Conservation (phyloP, 1,140 invertebrate genomes). For the Pomacea maculata region DNA sequence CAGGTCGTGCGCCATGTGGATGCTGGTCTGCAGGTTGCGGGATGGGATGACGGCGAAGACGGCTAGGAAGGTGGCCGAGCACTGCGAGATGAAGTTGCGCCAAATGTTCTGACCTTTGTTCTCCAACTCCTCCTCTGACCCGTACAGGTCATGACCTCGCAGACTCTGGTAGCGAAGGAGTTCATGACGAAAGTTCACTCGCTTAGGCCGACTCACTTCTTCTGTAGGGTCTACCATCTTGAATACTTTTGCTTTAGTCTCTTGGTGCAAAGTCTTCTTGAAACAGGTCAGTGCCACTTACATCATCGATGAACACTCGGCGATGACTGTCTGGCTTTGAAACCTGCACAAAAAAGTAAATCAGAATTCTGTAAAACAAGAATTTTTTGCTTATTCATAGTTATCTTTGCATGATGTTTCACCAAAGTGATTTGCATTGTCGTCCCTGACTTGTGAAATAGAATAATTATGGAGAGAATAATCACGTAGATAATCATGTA, state of each 20-base stretch:
- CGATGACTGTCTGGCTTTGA: not conserved
- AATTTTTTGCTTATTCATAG: too few relatives aligned
- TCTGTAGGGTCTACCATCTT: conserved; percentile 7
- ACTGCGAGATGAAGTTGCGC: conserved; percentile 44
- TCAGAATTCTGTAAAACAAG: too few relatives aligned
- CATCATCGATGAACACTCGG: not conserved
- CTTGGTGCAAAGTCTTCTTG: not conserved
- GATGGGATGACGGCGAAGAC: conserved; percentile 40
- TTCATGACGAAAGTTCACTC: conserved; percentile 30
- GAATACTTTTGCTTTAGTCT: not conserved
- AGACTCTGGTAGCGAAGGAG: conserved; percentile 34
- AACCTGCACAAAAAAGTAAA: not conserved
- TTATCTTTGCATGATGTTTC: too few relatives aligned
- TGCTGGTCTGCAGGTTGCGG: conserved; percentile 39
- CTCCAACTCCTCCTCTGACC: conserved; percentile 27
- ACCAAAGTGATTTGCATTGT: too few relatives aligned
- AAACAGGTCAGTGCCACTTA: not conserved
- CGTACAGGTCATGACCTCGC: conserved; percentile 26
- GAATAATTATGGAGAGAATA: too few relatives aligned
- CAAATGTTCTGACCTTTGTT: conserved; percentile 35
- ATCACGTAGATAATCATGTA: too few relatives aligned
- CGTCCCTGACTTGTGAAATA: too few relatives aligned
- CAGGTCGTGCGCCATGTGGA: conserved; percentile 30
- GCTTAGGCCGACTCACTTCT: conserved; percentile 27
- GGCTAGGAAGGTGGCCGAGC: conserved; percentile 37